These are phyloP conservation scores for Phodopus roborovskii DNA, from an alignment of 2,113 vertebrate genomes.

Conservation along the genomic window DNA sequence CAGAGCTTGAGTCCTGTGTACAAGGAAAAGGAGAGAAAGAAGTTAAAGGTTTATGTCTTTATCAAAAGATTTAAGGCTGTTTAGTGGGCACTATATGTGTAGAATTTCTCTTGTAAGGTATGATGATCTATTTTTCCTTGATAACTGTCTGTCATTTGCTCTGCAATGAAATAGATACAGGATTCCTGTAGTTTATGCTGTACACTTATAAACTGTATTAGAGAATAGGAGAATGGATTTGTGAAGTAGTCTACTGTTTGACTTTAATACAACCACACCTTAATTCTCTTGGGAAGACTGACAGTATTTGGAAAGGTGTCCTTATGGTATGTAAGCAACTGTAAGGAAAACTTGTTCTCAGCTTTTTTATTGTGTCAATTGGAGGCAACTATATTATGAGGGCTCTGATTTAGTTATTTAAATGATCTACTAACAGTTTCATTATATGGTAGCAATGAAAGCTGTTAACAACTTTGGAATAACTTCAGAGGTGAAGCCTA, in stretches of 20 bases:
- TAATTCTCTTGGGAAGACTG: not conserved
- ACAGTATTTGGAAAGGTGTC: not conserved
- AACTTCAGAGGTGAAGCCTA: not conserved
- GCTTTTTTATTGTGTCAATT: not conserved
- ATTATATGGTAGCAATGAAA: not conserved
- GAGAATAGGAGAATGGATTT: not conserved
- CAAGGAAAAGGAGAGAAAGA: not conserved
- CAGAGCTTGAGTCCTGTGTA: not conserved
- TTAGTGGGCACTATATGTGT: constrained; percentile 9
- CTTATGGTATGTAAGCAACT: not conserved
- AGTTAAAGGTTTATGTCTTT: constrained; percentile 29
- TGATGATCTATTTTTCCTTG: not conserved
- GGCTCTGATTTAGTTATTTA: not conserved
- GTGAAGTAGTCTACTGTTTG: not conserved
- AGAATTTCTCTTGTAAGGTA: constrained; percentile 50
- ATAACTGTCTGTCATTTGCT: constrained; percentile 14
- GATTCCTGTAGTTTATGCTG: not conserved
- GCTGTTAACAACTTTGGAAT: not conserved
- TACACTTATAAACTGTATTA: not conserved
- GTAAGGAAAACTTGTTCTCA: not conserved
- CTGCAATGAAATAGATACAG: constrained; percentile 3
- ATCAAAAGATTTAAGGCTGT: not conserved
- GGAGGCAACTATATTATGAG: not conserved
- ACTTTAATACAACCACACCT: not conserved
- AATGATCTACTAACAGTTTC: not conserved